Conservation (phyloP, 2,797 vertebrate genomes). For the Rousettus madagascariensis region DNA sequence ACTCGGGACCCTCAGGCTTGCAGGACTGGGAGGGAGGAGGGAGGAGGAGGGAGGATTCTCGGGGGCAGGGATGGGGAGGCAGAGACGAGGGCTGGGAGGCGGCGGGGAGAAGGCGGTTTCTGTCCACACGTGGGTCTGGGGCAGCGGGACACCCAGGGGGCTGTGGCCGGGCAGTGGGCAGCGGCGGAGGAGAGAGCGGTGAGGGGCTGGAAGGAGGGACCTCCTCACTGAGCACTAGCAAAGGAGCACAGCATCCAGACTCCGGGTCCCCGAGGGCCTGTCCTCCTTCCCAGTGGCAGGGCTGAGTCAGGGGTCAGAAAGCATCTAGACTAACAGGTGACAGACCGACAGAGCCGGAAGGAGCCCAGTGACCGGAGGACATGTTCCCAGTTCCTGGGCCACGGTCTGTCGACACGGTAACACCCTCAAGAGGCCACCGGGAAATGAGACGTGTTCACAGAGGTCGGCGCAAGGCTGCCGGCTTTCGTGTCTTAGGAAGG, state of each 20-base stretch:
- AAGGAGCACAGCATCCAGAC: background rate
- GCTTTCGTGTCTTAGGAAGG: background rate
- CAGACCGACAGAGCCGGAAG: background rate
- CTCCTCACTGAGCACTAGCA: background rate
- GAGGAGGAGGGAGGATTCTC: too few species aligned
- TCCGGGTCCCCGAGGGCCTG: background rate
- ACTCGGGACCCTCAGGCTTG: background rate
- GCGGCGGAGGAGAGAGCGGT: rapidly evolving
- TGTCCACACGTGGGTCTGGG: rapidly evolving
- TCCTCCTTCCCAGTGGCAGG: background rate
- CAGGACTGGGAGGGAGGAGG: background rate
- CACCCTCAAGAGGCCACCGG: background rate
- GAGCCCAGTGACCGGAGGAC: background rate
- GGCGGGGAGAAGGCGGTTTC: background rate
- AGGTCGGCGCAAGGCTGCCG: background rate
- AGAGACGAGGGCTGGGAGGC: background rate
- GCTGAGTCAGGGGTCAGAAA: background rate
- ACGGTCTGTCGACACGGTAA: background rate
- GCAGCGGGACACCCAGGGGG: too few species aligned
- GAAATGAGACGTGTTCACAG: background rate
- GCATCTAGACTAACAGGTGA: background rate
- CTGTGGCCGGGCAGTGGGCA: rapidly evolving
- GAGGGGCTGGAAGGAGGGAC: background rate
- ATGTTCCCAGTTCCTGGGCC: background rate
- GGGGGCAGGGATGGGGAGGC: background rate